Base-by-base conservation (phyloP, 2,888 invertebrate species). In the Drosophila melanosoma region DNA sequence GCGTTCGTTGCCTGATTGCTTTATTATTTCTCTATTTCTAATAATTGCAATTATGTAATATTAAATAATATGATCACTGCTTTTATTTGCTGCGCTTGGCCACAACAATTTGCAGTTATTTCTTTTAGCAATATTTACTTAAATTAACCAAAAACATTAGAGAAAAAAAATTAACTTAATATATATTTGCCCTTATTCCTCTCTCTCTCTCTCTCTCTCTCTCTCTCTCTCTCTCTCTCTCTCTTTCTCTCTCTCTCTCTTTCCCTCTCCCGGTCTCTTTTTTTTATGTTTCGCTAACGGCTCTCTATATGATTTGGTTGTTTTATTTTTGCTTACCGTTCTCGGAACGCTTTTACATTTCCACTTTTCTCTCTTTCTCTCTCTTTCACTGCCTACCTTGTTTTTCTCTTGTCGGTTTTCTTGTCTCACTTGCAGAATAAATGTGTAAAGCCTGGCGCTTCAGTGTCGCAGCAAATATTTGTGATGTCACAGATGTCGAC, bases 361-460 rank as follows among this genome's bases (percentile, higher is more conserved):
- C 54, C n/a, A 26, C 26, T n/a, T 62, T 40, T 20, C 53, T 59
- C 17, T 54, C 23, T 40, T 49, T 65, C 26, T 48, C 53, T 49
- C 51, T 15, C 38, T 57, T 32, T 68, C 29, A 62, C 36, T 54
- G 42, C 58, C 29, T 57, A 32, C 67, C 48, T 51, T 12, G 67
- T 54, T 48, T 49, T 40, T 32, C 68, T 52, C 63, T 70, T 74
- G 59, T 75, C 54, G 74, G 76, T 78, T 56, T 77, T 59, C 73
- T 76, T 79, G 59, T 79, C 59, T 78, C 68, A 56, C 67, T 70
- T 92, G 65, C 91, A 93, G 93, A 92, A 93, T 93, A 90, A 92
- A 92, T 92, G 93, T 93, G 92, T 93, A 92, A 93, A 92, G 92
- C 81, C 92, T 78, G 82, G 73, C 82, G 84, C 81, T 79, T 90